phyloP scores from a whole-genome alignment of 2,797 vertebrate genomes.

The Atherinosoma microstoma region DNA sequence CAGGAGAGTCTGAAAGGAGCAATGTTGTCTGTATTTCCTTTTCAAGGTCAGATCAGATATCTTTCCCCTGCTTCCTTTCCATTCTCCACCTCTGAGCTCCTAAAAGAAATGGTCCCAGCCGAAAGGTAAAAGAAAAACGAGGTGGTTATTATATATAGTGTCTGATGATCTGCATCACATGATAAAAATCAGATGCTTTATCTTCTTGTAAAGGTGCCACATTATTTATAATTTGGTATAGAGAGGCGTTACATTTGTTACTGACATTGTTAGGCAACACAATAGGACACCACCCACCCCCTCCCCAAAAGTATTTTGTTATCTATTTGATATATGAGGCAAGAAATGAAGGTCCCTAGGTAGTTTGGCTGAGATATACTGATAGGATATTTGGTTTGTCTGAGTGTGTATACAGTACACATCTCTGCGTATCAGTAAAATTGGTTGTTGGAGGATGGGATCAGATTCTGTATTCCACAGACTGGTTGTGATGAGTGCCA shows the following conservation, averaged over 20 bases:
- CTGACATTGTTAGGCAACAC: constrained; percentile 52
- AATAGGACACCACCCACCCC: constrained; percentile 21
- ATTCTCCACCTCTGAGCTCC: constrained; percentile 18
- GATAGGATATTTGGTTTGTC: constrained; percentile 44
- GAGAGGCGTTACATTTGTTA: constrained; percentile 55
- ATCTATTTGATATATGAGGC: constrained; percentile 67
- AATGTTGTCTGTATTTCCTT: constrained; percentile 16
- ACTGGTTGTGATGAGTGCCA: constrained; percentile 53
- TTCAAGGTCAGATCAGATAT: constrained; percentile 59
- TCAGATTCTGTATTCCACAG: constrained; percentile 46
- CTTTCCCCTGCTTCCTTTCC: constrained; percentile 26
- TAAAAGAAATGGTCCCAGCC: constrained; percentile 24
- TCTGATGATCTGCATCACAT: constrained; percentile 49
- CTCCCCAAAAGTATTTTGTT: constrained; percentile 55
- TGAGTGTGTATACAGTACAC: constrained; percentile 4
- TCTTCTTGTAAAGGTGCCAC: constrained; percentile 52
- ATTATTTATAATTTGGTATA: constrained; percentile 61
- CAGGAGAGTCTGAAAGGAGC: constrained; percentile 2
- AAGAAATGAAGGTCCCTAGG: constrained; percentile 47
- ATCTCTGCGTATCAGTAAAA: constrained; percentile 32
- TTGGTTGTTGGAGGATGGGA: constrained; percentile 41
- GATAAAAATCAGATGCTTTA: constrained; percentile 47
- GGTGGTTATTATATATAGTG: constrained; percentile 30
- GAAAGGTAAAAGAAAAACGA: constrained; percentile 26
- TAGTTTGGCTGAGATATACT: constrained; percentile 55